Evolutionary conservation across 2,113 vertebrate species (phyloP), one percentile per base, ranked within the genome.

Genomic region (Nothoprocta perdicaria): DNA sequence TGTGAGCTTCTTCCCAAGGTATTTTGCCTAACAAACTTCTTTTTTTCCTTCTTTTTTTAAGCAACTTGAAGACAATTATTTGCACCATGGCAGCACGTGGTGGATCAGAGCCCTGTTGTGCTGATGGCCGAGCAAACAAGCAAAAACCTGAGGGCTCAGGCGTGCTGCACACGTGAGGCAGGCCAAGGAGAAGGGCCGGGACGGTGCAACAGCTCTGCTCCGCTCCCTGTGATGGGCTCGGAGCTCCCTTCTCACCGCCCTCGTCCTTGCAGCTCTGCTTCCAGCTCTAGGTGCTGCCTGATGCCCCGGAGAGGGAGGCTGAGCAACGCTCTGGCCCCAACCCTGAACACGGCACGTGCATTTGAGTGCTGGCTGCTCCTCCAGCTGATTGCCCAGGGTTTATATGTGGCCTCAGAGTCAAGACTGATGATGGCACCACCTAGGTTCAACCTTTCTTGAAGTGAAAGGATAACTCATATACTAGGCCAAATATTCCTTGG

Each of bases 191-290:
- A 6, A 5, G 17, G 4, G 29, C 1, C 12, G 7, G 48, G 15
- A 46, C 31, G 31, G 41, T 43, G 58, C 29, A 72, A 41, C 50
- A 10, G n/a, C 84, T 73, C 40, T 13, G 46, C 6, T 40, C 26
- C 58, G 4, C 23, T 1, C 1, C 13, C 40, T 5, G 12, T 2
- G 4, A 5, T 38, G 1, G 33, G 7, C 15, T 12, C 57, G 1
- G 6, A 1, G 18, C 33, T 67, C n/a, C 43, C 27, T 7, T 31
- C 31, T 55, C 67, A 2, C 40, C 8, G 6, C 8, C 27, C n/a
- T 18, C 12, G 22, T 50, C 55, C 33, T 12, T 0, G 33, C 8
- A 6, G 24, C 3, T 14, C 10, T 27, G 14, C 38, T 62, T 61
- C 10, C 4, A 7, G 7, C 26, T 4, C 1, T 3, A 40, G 58